These are phyloP conservation scores for Sinocyclocheilus anophthalmus DNA, from an alignment of 2,113 vertebrate genomes.

Conservation along the genomic window DNA sequence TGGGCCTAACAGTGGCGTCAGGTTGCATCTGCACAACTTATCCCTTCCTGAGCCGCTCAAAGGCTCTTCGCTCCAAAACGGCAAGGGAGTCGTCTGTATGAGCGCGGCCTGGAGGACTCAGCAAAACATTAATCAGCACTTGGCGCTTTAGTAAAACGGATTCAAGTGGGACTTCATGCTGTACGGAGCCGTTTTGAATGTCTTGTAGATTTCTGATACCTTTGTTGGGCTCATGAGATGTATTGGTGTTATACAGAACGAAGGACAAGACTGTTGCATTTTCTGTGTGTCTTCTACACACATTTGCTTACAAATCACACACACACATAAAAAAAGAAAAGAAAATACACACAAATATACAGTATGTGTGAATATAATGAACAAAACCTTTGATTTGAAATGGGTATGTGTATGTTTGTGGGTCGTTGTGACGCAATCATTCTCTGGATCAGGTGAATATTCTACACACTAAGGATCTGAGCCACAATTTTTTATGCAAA, in stretches of 20 bases:
- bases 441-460: neutral
- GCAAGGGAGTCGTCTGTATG: conserved; percentile 76
- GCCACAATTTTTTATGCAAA: conserved; percentile 30
- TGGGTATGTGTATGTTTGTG: conserved; percentile 16
- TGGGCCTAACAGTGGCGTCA: conserved; percentile 80
- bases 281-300: conserved; percentile 3
- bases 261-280: neutral
- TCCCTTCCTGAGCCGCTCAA: conserved; percentile 79
- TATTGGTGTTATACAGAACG: neutral
- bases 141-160: conserved; percentile 15
- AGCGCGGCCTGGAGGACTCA: neutral
- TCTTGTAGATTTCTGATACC: conserved; percentile 15
- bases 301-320: conserved; percentile 3
- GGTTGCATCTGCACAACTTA: conserved; percentile 84
- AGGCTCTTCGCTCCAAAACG: conserved; percentile 78
- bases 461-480: conserved; percentile 18
- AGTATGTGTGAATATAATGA: conserved; percentile 3
- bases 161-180: conserved; percentile 4
- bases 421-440: conserved; percentile 31
- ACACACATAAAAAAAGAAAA: neutral
- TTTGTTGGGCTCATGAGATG: conserved; percentile 9
- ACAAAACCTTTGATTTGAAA: conserved; percentile 15
- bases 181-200: neutral
- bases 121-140: conserved; percentile 16
- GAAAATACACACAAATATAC: neutral